Base-by-base conservation (phyloP, 2,888 invertebrate genomes). In the Drosophila multiciliata region DNA sequence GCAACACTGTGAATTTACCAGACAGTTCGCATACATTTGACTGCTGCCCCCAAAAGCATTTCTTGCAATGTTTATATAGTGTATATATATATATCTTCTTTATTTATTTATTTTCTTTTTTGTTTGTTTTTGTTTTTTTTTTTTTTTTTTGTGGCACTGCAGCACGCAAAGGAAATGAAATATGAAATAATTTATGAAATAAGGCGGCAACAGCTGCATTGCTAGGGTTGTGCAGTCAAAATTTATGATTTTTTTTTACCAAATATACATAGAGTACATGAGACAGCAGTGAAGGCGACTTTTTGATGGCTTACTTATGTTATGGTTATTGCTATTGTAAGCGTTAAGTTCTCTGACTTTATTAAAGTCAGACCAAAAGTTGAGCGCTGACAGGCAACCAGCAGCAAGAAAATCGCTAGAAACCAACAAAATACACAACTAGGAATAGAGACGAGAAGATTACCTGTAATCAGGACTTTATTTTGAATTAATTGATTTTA, bases 111-210 rank as follows among this genome's bases (percentile, higher is more conserved):
- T 15, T n/a, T 42, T 45, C 48, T 54, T 67, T 83, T 60, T 71
- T 29, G 5, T 29, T 73, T 38, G 35, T 7, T 45, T 29, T 29
- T 29, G 15, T 3, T 42, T 36, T 42, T 15, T 3, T 40, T 32
- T 42, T 15, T 17, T 42, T 50, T 50, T 54, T 67, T 83, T 83
- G 63, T 72, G 53, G 67, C 49, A 55, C 45, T 73, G 60, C 71
- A 61, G 66, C 68, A 85, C 75, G 85, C 66, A 72, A 73, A 75
- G 82, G 87, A 90, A 86, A 89, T 87, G 70, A 90, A 84, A 89
- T 84, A 75, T 87, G 73, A 83, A 88, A 88, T 88, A 77, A 88
- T 83, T 85, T 88, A 88, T 86, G 80, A 74, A 69, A 65, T 55
- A 42, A 64, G 63, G 35, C 45, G 40, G 52, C 48, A 61, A 20